Evolutionary conservation across 35 echinoderm and acorn worm genomes (phyloP), one percentile per base, ranked within the genome.

Genomic region (Anneissia japonica): DNA sequence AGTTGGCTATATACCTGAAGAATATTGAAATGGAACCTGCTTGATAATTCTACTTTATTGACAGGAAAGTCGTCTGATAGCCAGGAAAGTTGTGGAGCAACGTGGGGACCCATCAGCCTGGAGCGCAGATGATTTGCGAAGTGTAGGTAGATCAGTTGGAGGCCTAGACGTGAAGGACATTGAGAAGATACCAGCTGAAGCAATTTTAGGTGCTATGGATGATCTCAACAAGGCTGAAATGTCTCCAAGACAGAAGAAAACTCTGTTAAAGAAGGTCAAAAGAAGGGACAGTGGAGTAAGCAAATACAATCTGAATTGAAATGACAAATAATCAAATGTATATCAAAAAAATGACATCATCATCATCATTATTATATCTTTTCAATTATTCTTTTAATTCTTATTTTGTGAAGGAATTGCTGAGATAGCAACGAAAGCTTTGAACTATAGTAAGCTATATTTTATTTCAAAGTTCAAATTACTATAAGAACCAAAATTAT

Each of bases 81-180:
- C 88, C 17, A 84, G 46, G 73, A 84, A 74, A 33, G 77, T 90
- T 5, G 74, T 33, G 2, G 81, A 43, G 23, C 12, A 30, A 23
- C 30, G 75, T 31, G 88, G 81, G 31, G 81, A 90, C 81, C 79
- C 80, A 21, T 77, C 79, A 77, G 77, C 55, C 9, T 90, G 88
- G 88, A 75, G 73, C 30, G 1, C 30, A 21, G 72, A 90, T 29
- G 81, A 90, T 28, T 10, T 90, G 7, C 45, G 30, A 13, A 75
- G 35, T 1, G 45, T 90, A 0, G 88, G 88, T 26, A 73, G 75
- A 55, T 81, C 82, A 12, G 88, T 81, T 1, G 35, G 30, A 21
- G 88, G 88, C 29, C 81, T 90, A 1, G 80, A 90, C 34, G 74
- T 90, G n/a, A 46, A 43, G 34, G 88, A 90, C 35, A 46, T 90